Evolutionary conservation across 2,797 vertebrate species (phyloP), one percentile per base, ranked within the genome.

Genomic region (Buceros bicornis): DNA sequence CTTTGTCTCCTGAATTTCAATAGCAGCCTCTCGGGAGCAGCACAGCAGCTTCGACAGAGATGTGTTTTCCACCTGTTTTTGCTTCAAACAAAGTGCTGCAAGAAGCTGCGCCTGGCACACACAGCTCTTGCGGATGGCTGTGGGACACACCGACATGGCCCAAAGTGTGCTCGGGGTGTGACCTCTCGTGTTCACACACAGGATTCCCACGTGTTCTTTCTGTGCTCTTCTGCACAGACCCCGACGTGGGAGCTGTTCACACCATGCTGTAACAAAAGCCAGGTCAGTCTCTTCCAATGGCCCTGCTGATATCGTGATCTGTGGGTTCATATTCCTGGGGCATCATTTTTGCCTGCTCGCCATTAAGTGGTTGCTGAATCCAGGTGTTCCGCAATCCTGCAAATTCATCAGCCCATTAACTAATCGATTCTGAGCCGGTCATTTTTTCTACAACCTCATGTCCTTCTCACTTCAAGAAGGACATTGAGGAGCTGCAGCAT

Each of bases 161-260:
- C 33, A 1, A 1, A 37, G 33, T 1, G 0, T 21, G 11, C 33
- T 29, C 1, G 0, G 51, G 18, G 33, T 0, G 0, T 24, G 53
- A 73, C 47, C 37, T 1, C 50, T 13, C 42, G 43, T 47, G 50
- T 19, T 69, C 5, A 0, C 21, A 45, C 20, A 2, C 3, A 28
- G 25, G 51, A 45, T 45, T 76, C 70, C 37, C 37, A 40, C 37
- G 1, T 29, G 10, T 70, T 10, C 61, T 58, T 50, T 31, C n/a
- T 16, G 4, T 1, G 3, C 29, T 26, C 18, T 70, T 21, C 50
- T 43, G 53, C 47, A 48, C 60, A 62, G 40, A 8, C 0, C 2
- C 26, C 25, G 25, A 13, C 12, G 3, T 35, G 53, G 62, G n/a
- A 77, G 6, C n/a, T 35, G 22, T 17, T 47, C 47, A 70, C 26